Conservation (phyloP, 64 coral and sea anemone species). For the Montipora sp. region DNA sequence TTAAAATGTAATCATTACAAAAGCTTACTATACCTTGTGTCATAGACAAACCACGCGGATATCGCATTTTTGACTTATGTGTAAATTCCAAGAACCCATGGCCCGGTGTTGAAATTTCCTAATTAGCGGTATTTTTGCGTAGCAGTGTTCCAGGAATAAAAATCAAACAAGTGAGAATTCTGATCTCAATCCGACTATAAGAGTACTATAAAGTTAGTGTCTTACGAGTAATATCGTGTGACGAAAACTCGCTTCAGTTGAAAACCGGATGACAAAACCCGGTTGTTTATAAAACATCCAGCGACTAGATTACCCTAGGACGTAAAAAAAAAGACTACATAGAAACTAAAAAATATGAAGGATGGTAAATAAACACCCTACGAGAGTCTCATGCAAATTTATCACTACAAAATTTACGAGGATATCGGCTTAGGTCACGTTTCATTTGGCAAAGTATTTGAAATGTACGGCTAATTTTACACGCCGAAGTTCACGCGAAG, state of each 20-base stretch:
- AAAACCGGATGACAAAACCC: background rate
- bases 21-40: background rate
- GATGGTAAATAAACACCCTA: background rate
- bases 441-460: background rate
- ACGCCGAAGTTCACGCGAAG: background rate
- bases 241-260: constrained; percentile 5
- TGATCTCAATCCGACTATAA: background rate
- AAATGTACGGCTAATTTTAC: background rate
- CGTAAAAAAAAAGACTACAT: background rate
- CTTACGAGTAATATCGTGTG: background rate
- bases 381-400: constrained; percentile 31
- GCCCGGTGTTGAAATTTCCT: too few species aligned
- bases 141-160: background rate
- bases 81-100: too few species aligned
- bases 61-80: background rate
- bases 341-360: background rate
- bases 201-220: background rate
- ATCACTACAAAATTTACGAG: background rate
- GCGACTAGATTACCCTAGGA: background rate
- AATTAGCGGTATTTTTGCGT: background rate
- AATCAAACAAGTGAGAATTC: background rate
- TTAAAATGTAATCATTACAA: background rate
- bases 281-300: background rate
- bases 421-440: constrained; percentile 40
- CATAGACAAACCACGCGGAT: constrained; percentile 5